Conservation (phyloP, 1,140 invertebrate genomes). For the Caenorhabditis latens region DNA sequence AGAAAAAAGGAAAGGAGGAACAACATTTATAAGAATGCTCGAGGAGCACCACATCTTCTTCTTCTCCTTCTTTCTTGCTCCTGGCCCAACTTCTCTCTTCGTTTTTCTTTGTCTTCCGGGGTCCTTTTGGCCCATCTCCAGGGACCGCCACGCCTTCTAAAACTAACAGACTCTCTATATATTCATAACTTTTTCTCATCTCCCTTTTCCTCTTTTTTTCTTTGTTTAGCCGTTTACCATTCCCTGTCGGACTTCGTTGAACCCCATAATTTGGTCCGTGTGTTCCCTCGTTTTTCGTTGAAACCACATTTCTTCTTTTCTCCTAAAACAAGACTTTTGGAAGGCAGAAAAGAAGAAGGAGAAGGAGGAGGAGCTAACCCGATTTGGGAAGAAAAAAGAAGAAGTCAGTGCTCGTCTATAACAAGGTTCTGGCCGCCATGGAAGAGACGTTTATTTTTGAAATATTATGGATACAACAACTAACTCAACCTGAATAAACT, state of each 20-base stretch:
- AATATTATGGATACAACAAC: not conserved
- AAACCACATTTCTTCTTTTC: not conserved
- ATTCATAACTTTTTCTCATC: slow-evolving; percentile 34
- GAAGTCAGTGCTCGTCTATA: not conserved
- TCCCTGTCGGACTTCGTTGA: not conserved
- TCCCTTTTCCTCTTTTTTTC: not conserved
- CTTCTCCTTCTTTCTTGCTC: slow-evolving; percentile 25
- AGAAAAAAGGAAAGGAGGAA: slow-evolving; percentile 36
- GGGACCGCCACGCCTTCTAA: slow-evolving; percentile 32
- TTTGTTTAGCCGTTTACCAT: slow-evolving; percentile 17
- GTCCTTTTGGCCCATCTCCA: slow-evolving; percentile 32
- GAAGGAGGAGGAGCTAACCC: slow-evolving; percentile 39
- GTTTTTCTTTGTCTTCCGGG: slow-evolving; percentile 25
- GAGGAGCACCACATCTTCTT: slow-evolving; percentile 48
- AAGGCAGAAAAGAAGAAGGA: not conserved
- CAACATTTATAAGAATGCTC: slow-evolving; percentile 55
- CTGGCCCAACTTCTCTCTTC: slow-evolving; percentile 33
- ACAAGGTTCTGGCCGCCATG: not conserved
- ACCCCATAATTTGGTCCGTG: slow-evolving; percentile 40
- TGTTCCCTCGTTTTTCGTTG: slow-evolving; percentile 10
- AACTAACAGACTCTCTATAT: slow-evolving; percentile 50
- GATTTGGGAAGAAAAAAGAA: slow-evolving; percentile 34
- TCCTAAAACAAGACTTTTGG: not conserved
- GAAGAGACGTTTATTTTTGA: slow-evolving; percentile 18
- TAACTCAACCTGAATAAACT: not conserved